A percentile compares a stretch with the other conserved stretches of the same genome.
phyloP scores from a whole-genome alignment of 2,113 vertebrate genomes.

The Takifugu bimaculatus region DNA sequence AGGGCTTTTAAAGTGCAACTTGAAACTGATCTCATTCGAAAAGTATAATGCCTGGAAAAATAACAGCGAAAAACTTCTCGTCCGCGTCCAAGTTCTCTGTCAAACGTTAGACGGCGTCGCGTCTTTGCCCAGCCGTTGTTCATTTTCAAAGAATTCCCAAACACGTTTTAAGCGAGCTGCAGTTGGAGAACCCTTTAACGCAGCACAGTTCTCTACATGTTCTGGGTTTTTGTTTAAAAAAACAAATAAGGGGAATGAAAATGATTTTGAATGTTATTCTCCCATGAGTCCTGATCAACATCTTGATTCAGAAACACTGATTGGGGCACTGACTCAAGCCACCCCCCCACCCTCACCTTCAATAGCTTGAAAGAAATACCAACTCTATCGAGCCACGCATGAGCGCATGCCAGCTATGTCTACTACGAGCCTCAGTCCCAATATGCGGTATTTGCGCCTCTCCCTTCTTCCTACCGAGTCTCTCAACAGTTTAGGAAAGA shows the following conservation, averaged over 20 bases:
- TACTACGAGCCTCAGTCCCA: constrained; percentile 64
- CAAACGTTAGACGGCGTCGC: constrained; percentile 45
- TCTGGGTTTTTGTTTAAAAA: neutral
- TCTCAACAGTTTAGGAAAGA: constrained; percentile 12
- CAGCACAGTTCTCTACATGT: too few relatives aligned
- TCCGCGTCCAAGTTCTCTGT: constrained; percentile 55
- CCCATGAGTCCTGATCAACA: constrained; percentile 6
- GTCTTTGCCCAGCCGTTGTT: constrained; percentile 17
- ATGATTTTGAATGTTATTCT: neutral
- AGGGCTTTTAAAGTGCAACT: constrained; percentile 81
- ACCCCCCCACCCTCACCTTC: constrained; percentile 35
- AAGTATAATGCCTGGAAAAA: constrained; percentile 78
- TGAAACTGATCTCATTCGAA: constrained; percentile 88
- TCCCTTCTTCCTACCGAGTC: constrained; percentile 25
- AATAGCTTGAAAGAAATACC: constrained; percentile 75
- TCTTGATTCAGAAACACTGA: constrained; percentile 45
- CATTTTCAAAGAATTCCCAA: constrained; percentile 4
- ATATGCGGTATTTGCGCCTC: constrained; percentile 55
- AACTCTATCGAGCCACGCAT: constrained; percentile 77
- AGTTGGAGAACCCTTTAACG: neutral
- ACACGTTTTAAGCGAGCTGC: neutral
- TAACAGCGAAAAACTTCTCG: constrained; percentile 67
- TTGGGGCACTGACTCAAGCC: too few relatives aligned
- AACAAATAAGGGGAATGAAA: neutral
- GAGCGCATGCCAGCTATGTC: constrained; percentile 78